These are phyloP conservation scores for Loriculus beryllinus DNA, from an alignment of 2,797 vertebrate species.

Conservation along the genomic window DNA sequence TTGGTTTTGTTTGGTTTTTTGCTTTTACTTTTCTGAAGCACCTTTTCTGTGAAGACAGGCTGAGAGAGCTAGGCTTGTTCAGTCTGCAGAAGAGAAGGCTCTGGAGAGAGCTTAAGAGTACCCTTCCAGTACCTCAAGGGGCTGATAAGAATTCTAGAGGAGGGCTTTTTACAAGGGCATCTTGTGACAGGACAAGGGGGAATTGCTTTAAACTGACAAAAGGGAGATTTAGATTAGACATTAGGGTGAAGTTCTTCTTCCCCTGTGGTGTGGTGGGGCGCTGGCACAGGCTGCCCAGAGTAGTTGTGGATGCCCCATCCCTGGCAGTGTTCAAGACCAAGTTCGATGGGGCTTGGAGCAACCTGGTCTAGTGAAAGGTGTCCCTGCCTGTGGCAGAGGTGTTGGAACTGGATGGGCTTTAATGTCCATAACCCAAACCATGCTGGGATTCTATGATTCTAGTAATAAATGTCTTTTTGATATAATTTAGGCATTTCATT, in stretches of 20 bases:
- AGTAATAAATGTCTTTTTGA: background rate
- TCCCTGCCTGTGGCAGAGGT: background rate
- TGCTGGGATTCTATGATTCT: background rate
- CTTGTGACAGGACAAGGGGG: background rate
- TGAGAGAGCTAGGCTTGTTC: background rate
- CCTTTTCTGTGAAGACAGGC: background rate
- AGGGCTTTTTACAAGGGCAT: background rate
- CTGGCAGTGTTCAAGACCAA: background rate
- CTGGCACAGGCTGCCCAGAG: background rate
- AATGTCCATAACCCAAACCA: background rate
- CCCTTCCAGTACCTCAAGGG: background rate
- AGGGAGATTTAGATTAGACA: background rate
- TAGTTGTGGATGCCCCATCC: background rate
- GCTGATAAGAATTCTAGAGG: background rate
- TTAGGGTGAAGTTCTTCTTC: background rate
- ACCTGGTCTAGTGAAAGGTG: background rate
- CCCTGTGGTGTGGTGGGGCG: background rate
- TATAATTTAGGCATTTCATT: conserved; percentile 1
- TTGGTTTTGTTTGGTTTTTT: background rate
- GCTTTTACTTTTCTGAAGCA: background rate
- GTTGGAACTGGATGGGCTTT: background rate
- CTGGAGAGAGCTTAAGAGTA: background rate
- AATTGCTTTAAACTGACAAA: background rate
- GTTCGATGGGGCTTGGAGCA: background rate
- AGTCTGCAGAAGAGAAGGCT: background rate